Percentiles rank a stretch among this genome's conserved stretches.
Conservation (phyloP, 2,888 invertebrate species). For the Watsonalla cultraria region DNA sequence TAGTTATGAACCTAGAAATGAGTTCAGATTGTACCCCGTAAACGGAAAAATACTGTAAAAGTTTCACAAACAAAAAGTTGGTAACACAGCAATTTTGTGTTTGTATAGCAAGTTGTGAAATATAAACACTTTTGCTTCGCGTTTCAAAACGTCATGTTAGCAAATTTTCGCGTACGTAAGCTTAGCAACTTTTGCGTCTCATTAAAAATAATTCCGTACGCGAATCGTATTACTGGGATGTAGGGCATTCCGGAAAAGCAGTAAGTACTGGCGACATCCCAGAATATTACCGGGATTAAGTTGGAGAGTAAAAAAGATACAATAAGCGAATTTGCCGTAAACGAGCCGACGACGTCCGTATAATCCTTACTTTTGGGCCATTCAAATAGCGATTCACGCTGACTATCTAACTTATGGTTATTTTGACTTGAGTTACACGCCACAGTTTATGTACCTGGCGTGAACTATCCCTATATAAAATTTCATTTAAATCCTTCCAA, state of each 20-base stretch:
- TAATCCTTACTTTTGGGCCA: constrained; percentile 24
- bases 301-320: constrained; percentile 39
- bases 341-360: constrained; percentile 31
- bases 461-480: no score
- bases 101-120: constrained; percentile 2
- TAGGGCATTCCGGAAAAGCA: background rate
- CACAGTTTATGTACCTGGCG: no score
- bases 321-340: constrained; percentile 49
- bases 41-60: no score
- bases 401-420: background rate
- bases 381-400: background rate
- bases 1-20: no score
- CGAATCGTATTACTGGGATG: constrained; percentile 9
- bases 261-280: constrained; percentile 17
- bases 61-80: constrained; percentile 1
- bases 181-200: constrained; percentile 19
- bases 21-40: no score
- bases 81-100: background rate
- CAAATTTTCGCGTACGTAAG: constrained; percentile 13
- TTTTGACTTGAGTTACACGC: no score
- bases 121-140: constrained; percentile 17
- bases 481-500: no score
- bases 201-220: constrained; percentile 28
- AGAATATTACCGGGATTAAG: constrained; percentile 46
- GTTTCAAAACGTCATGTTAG: constrained; percentile 17